phyloP scores from a whole-genome alignment of 2,888 invertebrate species.

The Drosophila colorata region DNA sequence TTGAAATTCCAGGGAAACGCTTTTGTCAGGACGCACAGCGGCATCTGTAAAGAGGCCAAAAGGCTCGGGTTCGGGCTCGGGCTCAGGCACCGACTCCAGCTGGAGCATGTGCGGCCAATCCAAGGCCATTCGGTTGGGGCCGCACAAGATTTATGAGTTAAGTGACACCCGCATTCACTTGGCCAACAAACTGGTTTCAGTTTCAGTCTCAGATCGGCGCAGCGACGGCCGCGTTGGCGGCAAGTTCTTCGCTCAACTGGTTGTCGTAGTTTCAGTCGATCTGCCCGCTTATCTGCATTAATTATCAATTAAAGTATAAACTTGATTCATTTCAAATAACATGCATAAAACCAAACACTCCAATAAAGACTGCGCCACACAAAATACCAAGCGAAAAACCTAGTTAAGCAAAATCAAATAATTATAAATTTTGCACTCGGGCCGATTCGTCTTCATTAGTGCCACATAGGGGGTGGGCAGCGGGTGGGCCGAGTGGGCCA shows the following conservation, averaged over 20 bases:
- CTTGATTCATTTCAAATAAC: constrained; percentile 70
- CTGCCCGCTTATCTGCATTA: constrained; percentile 74
- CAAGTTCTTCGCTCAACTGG: constrained; percentile 53
- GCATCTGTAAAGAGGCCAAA: constrained; percentile 26
- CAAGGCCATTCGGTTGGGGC: constrained; percentile 53
- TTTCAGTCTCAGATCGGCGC: constrained; percentile 23
- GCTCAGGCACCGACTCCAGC: constrained; percentile 1
- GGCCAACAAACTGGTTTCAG: constrained; percentile 67
- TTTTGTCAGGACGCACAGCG: constrained; percentile 61
- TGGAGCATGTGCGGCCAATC: constrained; percentile 34
- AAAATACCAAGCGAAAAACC: neutral
- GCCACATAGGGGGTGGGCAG: constrained; percentile 4
- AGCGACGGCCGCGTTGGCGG: constrained; percentile 38
- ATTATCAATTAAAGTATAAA: constrained; percentile 66
- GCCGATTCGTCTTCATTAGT: constrained; percentile 55
- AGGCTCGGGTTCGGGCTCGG: constrained; percentile 3
- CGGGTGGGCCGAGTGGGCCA: constrained; percentile 21
- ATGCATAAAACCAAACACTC: constrained; percentile 22
- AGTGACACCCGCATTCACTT: constrained; percentile 75
- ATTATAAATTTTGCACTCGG: constrained; percentile 7
- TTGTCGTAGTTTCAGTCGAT: constrained; percentile 40
- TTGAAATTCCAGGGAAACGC: constrained; percentile 54
- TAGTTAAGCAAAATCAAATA: constrained; percentile 4
- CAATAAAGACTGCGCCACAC: constrained; percentile 1
- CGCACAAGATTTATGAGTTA: constrained; percentile 71